Evolutionary conservation across 2,888 invertebrate species (phyloP).

Genomic region (Trisateles emortualis): DNA sequence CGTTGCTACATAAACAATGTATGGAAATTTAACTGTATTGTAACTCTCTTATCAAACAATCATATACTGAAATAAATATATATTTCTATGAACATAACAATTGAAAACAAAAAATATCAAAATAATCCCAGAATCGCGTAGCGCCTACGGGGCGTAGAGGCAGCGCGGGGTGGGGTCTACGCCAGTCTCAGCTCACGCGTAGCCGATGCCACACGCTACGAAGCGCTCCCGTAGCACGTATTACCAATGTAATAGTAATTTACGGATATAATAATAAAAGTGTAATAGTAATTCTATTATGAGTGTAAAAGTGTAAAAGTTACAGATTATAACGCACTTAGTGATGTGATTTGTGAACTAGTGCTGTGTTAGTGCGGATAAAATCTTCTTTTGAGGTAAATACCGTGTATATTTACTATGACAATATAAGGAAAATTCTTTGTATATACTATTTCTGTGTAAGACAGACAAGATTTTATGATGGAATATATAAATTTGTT

Average conservation of each 20-base stretch:
- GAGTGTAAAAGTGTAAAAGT: slow-evolving; percentile 38
- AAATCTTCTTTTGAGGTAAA: slow-evolving; percentile 59
- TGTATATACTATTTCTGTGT: slow-evolving; percentile 25
- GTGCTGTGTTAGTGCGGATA: slow-evolving; percentile 53
- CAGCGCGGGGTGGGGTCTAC: slow-evolving; percentile 73
- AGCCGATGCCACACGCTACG: slow-evolving; percentile 78
- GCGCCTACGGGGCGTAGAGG: slow-evolving; percentile 55
- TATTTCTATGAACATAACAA: slow-evolving; percentile 41
- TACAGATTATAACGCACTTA: slow-evolving; percentile 40
- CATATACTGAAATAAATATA: slow-evolving; percentile 27
- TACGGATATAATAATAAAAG: slow-evolving; percentile 49
- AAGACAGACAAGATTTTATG: slow-evolving; percentile 31
- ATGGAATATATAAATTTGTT: slow-evolving; percentile 26
- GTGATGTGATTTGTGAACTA: slow-evolving; percentile 61
- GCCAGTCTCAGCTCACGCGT: slow-evolving; percentile 80
- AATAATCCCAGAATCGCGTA: slow-evolving; percentile 51
- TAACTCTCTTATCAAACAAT: slow-evolving; percentile 3
- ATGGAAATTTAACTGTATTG: not conserved
- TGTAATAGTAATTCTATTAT: slow-evolving; percentile 40
- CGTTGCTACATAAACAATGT: not conserved
- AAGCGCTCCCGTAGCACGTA: slow-evolving; percentile 40
- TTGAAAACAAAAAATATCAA: slow-evolving; percentile 49
- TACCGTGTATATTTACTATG: slow-evolving; percentile 40
- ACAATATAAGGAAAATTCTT: slow-evolving; percentile 39
- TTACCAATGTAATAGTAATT: slow-evolving; percentile 36